Base-by-base conservation (phyloP, 1,140 invertebrate species). In the Gryon sp. region DNA sequence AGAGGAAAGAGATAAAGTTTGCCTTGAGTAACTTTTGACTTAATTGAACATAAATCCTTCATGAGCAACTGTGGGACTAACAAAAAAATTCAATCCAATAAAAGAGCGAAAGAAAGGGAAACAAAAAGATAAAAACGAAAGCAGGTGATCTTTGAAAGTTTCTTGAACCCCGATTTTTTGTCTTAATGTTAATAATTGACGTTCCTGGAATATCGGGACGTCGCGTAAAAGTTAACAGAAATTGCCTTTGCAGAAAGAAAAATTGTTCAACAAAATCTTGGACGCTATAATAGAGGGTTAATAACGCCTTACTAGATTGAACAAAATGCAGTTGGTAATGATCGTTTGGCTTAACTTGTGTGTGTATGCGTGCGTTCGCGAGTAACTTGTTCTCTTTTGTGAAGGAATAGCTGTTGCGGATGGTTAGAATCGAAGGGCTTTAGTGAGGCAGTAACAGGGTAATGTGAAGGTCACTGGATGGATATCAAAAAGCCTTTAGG, bases 11-110 rank as follows among this genome's bases (percentile, higher is more conserved):
- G 45, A 60, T 36, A 41, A 36, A 34, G 57, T 46, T 72, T 11
- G 36, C 66, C 66, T 60, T 70, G 66, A 52, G 14, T 57, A 53
- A 70, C 26, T 52, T 60, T 60, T 60, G 46, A 62, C 32, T 62
- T 72, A 62, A 72, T 72, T 55, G 41, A 48, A 62, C 46, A 14
- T 45, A 62, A 72, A 72, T 62, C 65, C 53, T 69, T 69, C 65
- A 18, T 6, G 28, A 15, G 41, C 24, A 34, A 24, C 20, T 1
- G 28, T 19, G 9, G 0, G 18, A 12, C 19, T 5, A 36, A 36
- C 20, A 36, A 26, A 40, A 41, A 24, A 57, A 26, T 4, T 7
- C 16, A 59, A 45, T n/a, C n/a, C 12, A 26, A 55, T 16, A 14
- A 30, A 43, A 9, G 6, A 6, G 4, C n/a, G n/a, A n/a, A n/a